Base-by-base conservation (phyloP, 2,888 invertebrate species). In the Scaptomyza parva region DNA sequence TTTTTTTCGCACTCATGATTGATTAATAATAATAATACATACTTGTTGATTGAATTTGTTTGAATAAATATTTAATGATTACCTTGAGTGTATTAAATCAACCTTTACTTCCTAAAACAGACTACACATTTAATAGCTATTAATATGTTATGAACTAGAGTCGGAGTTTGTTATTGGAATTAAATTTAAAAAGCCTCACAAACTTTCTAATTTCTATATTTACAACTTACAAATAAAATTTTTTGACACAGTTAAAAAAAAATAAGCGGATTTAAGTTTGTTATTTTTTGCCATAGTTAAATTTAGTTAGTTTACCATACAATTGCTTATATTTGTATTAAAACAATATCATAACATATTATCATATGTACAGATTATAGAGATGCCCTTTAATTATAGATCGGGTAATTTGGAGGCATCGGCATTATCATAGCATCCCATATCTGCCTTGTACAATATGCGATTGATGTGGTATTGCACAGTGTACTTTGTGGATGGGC, bases 371-470 rank as follows among this genome's bases (percentile, higher is more conserved):
- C 35, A 17, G 8, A 12, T 26, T 9, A 50, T 24, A 8, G 5
- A 17, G 12, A 12, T 35, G 4, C 5, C n/a, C 11, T 2, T 17
- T 12, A 39, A 7, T 6, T n/a, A 28, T 11, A 20, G n/a, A 4
- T 76, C 69, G 8, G 57, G 43, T 3, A 63, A 11, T 6, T 62
- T 64, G 12, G 65, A 52, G 6, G 48, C 28, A 28, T 79, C 65
- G n/a, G 30, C 35, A n/a, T 63, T 60, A 11, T 80, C 69, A 3
- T 67, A 80, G 22, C 53, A 50, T 1, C 79, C 79, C 84, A 79
- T 83, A 33, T 79, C 79, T 35, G 81, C 84, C 50, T 67, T 80
- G 20, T 70, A 80, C 3, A 80, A 22, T n/a, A 84, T 71, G 3
- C 69, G 63, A 48, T 84, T 80, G 0, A 80, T 69, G 7, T 84